Percentiles rank a stretch among this genome's conserved stretches.
These are phyloP conservation scores for Mastacembelus armatus DNA, from an alignment of 2,797 vertebrate species.

Conservation along the genomic window DNA sequence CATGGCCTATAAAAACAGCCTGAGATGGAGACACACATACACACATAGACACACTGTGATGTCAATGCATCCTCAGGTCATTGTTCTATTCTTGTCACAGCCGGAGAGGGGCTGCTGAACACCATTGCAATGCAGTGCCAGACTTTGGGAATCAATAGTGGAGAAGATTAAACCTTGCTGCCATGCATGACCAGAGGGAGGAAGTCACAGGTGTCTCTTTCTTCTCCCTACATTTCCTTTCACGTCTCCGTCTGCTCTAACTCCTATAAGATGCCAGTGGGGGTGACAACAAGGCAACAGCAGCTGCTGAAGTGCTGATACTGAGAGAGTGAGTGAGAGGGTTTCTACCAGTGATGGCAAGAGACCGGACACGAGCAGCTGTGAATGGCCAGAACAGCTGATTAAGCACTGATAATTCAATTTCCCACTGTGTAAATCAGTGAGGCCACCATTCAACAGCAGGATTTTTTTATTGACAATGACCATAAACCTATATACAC, in stretches of 20 bases:
- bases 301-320: constrained; percentile 77
- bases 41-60: constrained; percentile 17
- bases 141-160: constrained; percentile 61
- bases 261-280: constrained; percentile 51
- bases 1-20: constrained; percentile 73
- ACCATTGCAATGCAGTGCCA: constrained; percentile 52
- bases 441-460: constrained; percentile 8
- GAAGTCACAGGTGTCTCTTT: constrained; percentile 66
- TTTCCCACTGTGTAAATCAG: constrained; percentile 47
- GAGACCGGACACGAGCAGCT: constrained; percentile 74
- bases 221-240: constrained; percentile 46
- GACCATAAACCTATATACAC: constrained; percentile 20
- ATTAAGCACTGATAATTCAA: constrained; percentile 73
- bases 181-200: constrained; percentile 48
- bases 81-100: constrained; percentile 68
- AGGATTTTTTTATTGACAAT: constrained; percentile 32
- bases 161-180: constrained; percentile 60
- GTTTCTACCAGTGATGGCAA: constrained; percentile 41
- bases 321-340: constrained; percentile 37
- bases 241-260: constrained; percentile 25
- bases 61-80: constrained; percentile 62
- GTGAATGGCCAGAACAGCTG: constrained; percentile 80
- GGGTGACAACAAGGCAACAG: constrained; percentile 68
- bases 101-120: constrained; percentile 36
- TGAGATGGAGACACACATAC: constrained; percentile 40